These are phyloP conservation scores for Turritopsis rubra DNA, from an alignment of 30 jellyfish, hydroid and myxozoan species.

Conservation along the genomic window DNA sequence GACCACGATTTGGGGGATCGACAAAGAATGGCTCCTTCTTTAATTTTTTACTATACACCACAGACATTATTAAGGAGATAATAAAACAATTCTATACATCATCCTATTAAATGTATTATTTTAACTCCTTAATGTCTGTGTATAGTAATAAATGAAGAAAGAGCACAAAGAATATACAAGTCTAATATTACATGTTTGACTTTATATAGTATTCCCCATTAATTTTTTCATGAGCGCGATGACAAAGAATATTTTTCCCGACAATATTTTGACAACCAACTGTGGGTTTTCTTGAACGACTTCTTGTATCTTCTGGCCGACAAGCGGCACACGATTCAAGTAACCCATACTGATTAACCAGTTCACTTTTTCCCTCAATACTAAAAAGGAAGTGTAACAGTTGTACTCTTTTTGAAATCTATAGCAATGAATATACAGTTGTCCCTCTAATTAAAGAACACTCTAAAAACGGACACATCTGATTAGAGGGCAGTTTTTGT, in stretches of 20 bases:
- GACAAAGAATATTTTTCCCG: not conserved
- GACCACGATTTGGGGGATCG: not conserved
- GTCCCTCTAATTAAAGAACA: too few relatives aligned
- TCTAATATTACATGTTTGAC: not conserved
- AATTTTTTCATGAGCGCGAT: not conserved
- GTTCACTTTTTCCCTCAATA: not conserved
- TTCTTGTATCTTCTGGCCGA: not conserved
- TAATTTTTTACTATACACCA: too few relatives aligned
- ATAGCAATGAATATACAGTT: too few relatives aligned
- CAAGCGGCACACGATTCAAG: not conserved
- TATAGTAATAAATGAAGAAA: too few relatives aligned
- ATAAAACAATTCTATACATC: too few relatives aligned
- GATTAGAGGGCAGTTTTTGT: too few relatives aligned
- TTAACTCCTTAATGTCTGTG: too few relatives aligned
- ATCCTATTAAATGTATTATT: too few relatives aligned
- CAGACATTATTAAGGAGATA: not conserved
- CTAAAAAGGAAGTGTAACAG: not conserved
- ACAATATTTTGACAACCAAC: not conserved
- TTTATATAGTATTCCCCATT: not conserved
- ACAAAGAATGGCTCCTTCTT: too few relatives aligned
- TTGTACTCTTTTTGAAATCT: too few relatives aligned
- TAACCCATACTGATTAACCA: not conserved
- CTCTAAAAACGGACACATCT: too few relatives aligned
- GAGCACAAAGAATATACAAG: too few relatives aligned
- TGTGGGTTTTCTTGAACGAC: not conserved